Conservation (phyloP, 2,888 invertebrate genomes). For the Aethes cnicana region DNA sequence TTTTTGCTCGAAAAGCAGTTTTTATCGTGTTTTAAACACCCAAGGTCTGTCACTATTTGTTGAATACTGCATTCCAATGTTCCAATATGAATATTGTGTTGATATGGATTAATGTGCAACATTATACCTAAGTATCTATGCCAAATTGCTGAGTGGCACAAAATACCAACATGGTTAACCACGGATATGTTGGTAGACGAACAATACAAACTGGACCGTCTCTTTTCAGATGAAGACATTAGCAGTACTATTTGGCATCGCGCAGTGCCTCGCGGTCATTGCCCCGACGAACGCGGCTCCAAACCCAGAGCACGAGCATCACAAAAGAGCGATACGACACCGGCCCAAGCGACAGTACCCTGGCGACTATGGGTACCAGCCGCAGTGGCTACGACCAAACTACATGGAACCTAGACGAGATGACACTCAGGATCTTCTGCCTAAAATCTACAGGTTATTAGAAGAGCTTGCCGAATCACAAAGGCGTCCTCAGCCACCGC, state of each 20-base stretch:
- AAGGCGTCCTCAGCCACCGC: constrained; percentile 51
- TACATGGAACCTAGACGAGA: constrained; percentile 53
- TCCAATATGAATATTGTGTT: no score
- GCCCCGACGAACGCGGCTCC: constrained; percentile 49
- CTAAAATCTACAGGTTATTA: constrained; percentile 54
- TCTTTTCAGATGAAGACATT: constrained; percentile 63
- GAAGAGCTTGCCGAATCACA: constrained; percentile 58
- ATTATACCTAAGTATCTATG: no score
- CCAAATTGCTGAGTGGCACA: no score
- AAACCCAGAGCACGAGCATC: constrained; percentile 36
- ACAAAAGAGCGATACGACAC: constrained; percentile 40
- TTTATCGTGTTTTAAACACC: not conserved
- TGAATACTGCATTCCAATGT: no score
- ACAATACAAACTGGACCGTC: constrained; percentile 7
- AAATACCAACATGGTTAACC: no score
- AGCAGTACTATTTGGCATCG: constrained; percentile 44
- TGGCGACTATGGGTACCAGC: constrained; percentile 54
- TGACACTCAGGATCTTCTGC: constrained; percentile 50
- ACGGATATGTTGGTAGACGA: no score
- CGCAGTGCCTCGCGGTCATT: constrained; percentile 49
- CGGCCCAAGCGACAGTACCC: constrained; percentile 56
- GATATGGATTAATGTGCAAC: no score
- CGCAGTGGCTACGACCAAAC: constrained; percentile 44
- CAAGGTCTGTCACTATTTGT: no score
- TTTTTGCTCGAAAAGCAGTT: not conserved